phyloP scores from a whole-genome alignment of 1,140 invertebrate species.

The Macrobrachium rosenbergii region DNA sequence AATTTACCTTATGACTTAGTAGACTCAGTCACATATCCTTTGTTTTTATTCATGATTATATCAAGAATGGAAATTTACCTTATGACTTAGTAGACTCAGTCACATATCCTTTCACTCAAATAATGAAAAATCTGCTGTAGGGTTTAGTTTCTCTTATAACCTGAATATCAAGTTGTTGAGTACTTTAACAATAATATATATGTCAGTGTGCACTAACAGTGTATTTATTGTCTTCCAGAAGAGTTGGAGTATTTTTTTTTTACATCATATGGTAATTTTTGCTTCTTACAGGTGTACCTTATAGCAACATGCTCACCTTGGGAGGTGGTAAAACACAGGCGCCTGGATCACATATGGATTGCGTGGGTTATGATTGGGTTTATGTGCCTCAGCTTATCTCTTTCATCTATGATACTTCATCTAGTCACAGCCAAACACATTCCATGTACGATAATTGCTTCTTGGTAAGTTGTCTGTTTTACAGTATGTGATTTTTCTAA shows the following conservation, averaged over 20 bases:
- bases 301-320: slow-evolving; percentile 51
- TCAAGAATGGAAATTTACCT: too few relatives aligned
- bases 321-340: slow-evolving; percentile 50
- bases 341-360: slow-evolving; percentile 34
- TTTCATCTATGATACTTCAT: slow-evolving; percentile 35
- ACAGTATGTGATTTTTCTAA: not conserved
- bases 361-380: slow-evolving; percentile 37
- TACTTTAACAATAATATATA: too few relatives aligned
- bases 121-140: too few relatives aligned
- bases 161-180: too few relatives aligned
- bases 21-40: too few relatives aligned
- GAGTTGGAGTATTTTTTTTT: not conserved
- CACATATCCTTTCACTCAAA: too few relatives aligned
- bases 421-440: slow-evolving; percentile 36
- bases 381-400: slow-evolving; percentile 28
- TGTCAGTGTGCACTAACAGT: too few relatives aligned
- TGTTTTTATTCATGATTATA: too few relatives aligned
- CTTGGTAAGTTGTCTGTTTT: not conserved
- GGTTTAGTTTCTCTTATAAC: too few relatives aligned
- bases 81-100: too few relatives aligned
- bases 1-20: too few relatives aligned
- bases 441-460: slow-evolving; percentile 33
- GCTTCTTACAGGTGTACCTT: slow-evolving; percentile 31
- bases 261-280: not conserved
- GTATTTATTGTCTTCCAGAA: too few relatives aligned